phyloP scores from a whole-genome alignment of 2,888 invertebrate species.

The Fabriciana adippe region DNA sequence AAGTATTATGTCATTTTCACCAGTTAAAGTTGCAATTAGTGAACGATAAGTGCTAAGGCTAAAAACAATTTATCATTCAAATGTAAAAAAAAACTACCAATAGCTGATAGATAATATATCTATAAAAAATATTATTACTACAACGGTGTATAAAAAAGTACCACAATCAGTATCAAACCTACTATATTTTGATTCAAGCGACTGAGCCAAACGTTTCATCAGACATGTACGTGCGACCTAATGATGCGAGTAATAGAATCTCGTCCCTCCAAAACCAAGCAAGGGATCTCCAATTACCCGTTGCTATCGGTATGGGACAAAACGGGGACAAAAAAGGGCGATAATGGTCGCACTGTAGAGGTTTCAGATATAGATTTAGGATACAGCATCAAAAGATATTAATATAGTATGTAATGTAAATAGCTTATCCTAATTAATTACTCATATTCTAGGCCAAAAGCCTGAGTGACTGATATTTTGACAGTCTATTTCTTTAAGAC shows the following conservation, averaged over 20 bases:
- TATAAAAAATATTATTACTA: not conserved
- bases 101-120: too few species aligned
- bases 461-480: too few species aligned
- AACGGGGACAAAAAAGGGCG: constrained; percentile 66
- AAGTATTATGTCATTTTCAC: too few species aligned
- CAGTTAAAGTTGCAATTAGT: too few species aligned
- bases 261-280: constrained; percentile 44
- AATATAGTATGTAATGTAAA: not conserved
- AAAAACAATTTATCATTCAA: too few species aligned
- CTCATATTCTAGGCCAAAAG: too few species aligned
- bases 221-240: constrained; percentile 49
- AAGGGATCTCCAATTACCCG: constrained; percentile 75
- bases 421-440: too few species aligned
- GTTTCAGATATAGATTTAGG: constrained; percentile 41
- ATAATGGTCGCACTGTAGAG: constrained; percentile 59
- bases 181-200: not conserved
- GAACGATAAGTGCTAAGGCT: too few species aligned
- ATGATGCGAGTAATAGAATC: constrained; percentile 63
- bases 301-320: constrained; percentile 70
- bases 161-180: not conserved
- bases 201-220: constrained; percentile 24
- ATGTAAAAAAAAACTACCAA: too few species aligned
- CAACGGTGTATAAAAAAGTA: not conserved
- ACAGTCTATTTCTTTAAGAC: too few species aligned
- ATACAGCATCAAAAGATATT: not conserved